These are phyloP conservation scores for Callaeas wilsoni DNA, from an alignment of 2,113 vertebrate genomes.

Conservation along the genomic window DNA sequence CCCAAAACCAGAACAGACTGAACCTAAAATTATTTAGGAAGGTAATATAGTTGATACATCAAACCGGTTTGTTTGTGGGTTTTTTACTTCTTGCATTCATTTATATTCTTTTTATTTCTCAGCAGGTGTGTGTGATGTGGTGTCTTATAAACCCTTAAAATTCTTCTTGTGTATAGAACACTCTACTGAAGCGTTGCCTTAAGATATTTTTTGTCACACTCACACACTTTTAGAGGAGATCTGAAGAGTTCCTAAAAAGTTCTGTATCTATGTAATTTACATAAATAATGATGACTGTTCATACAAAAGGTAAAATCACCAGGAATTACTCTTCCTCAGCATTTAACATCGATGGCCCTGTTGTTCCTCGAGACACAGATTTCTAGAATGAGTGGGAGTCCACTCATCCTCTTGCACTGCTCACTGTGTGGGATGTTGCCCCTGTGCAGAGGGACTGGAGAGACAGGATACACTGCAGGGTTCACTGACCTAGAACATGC, in stretches of 20 bases:
- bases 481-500: background rate
- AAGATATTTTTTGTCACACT: background rate
- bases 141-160: background rate
- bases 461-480: background rate
- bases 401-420: too few species aligned
- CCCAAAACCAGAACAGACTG: background rate
- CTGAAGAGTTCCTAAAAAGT: background rate
- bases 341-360: fast-evolving
- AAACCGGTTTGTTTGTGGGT: fast-evolving
- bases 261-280: background rate
- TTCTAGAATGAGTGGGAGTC: background rate
- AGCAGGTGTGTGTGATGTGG: background rate
- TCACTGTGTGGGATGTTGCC: background rate
- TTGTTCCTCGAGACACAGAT: background rate
- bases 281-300: background rate
- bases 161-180: background rate
- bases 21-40: background rate
- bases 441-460: background rate
- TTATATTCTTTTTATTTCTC: background rate
- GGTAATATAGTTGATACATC: background rate
- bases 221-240: too few species aligned
- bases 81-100: background rate
- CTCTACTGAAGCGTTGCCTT: background rate
- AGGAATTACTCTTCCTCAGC: background rate
- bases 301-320: background rate